These are phyloP conservation scores for Acanthurus tractus DNA, from an alignment of 2,797 vertebrate genomes.

Conservation along the genomic window DNA sequence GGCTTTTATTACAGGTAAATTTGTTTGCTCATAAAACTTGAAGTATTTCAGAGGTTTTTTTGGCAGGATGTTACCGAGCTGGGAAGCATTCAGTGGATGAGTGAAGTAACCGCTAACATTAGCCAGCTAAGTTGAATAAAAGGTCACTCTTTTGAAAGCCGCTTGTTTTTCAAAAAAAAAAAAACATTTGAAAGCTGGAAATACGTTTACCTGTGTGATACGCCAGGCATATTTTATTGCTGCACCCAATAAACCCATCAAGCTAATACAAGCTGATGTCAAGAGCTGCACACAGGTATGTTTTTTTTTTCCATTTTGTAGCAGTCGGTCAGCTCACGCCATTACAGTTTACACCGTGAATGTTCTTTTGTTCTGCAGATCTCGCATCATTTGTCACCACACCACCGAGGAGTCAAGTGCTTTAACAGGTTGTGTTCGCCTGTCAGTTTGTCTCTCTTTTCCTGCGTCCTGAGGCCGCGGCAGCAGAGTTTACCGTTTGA, in stretches of 20 bases:
- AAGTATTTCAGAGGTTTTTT: conserved; percentile 25
- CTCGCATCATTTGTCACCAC: conserved; percentile 50
- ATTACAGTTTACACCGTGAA: conserved; percentile 18
- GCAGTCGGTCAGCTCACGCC: not conserved
- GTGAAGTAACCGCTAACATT: conserved; percentile 20
- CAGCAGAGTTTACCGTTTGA: conserved; percentile 54
- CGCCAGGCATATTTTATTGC: conserved; percentile 42
- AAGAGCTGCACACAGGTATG: conserved; percentile 7
- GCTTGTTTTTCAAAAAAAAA: conserved; percentile 1
- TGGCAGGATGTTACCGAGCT: conserved; percentile 28
- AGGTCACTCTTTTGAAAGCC: conserved; percentile 32
- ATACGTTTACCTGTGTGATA: conserved; percentile 9
- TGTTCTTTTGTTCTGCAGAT: conserved; percentile 40
- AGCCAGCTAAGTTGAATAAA: conserved; percentile 33
- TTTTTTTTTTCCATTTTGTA: not conserved
- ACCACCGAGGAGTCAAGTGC: conserved; percentile 44
- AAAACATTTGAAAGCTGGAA: conserved; percentile 24
- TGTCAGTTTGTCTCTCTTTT: conserved; percentile 50
- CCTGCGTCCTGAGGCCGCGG: conserved; percentile 37
- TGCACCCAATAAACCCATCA: conserved; percentile 36
- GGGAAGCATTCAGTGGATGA: conserved; percentile 21
- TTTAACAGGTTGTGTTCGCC: conserved; percentile 54
- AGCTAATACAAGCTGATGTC: conserved; percentile 38
- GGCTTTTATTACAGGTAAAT: conserved; percentile 30
- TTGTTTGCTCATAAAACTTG: conserved; percentile 37